These are phyloP conservation scores for Notothenia coriiceps DNA, from an alignment of 2,113 vertebrate species.

Conservation along the genomic window DNA sequence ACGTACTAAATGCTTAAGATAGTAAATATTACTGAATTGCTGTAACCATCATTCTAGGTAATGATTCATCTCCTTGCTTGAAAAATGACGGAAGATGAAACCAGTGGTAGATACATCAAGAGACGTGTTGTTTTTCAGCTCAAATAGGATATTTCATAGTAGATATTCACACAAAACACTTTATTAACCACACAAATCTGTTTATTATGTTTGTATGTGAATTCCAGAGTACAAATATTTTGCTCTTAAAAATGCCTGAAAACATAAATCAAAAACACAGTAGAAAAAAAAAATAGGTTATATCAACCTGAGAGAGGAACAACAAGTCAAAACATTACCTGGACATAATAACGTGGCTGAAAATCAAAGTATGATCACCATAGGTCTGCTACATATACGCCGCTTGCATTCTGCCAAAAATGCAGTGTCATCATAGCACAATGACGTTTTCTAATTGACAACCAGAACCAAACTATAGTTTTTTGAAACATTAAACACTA, in stretches of 20 bases:
- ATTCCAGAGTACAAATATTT: conserved; percentile 81
- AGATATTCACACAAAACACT: not conserved
- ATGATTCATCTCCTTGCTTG: not conserved
- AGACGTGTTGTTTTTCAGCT: no score
- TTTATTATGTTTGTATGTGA: conserved; percentile 81
- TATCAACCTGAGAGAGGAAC: conserved; percentile 82
- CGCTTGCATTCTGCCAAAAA: conserved; percentile 69
- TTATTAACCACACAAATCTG: conserved; percentile 70
- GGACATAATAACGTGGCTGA: conserved; percentile 68
- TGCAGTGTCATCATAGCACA: conserved; percentile 70
- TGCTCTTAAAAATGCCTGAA: conserved; percentile 75
- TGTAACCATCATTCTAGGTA: not conserved
- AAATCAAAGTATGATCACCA: conserved; percentile 74
- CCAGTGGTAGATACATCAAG: no score
- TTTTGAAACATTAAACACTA: conserved; percentile 68
- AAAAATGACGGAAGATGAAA: not conserved
- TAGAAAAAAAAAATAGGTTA: conserved; percentile 79
- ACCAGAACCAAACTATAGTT: conserved; percentile 66
- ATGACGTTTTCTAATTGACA: conserved; percentile 66
- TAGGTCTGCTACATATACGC: conserved; percentile 81
- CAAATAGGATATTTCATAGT: rapidly evolving
- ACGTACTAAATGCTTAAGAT: not conserved
- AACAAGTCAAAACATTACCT: conserved; percentile 72
- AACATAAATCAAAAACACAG: conserved; percentile 76
- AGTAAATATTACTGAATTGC: no score